Conservation (phyloP, 2,797 vertebrate genomes). For the Pempheris klunzingeri region DNA sequence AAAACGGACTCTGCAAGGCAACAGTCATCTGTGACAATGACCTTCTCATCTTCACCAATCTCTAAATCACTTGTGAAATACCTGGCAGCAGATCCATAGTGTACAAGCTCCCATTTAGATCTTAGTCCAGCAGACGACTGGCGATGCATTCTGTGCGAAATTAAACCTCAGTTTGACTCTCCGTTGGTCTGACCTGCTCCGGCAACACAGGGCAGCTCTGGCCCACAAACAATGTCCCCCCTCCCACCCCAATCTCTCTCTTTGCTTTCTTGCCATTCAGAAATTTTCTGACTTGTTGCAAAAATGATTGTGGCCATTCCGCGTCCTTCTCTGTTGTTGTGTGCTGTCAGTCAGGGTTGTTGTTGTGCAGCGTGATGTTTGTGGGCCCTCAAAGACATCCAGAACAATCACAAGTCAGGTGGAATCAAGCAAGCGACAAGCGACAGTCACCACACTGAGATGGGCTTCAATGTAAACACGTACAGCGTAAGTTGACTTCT, state of each 20-base stretch:
- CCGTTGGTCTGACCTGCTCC: constrained; percentile 63
- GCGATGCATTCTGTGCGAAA: constrained; percentile 80
- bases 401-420: constrained; percentile 84
- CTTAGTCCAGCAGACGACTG: constrained; percentile 68
- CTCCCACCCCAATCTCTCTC: constrained; percentile 58
- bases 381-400: constrained; percentile 84
- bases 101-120: constrained; percentile 83
- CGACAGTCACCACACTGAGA: constrained; percentile 46
- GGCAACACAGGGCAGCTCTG: constrained; percentile 55
- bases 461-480: constrained; percentile 25
- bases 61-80: constrained; percentile 65
- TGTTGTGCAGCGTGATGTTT: constrained; percentile 77
- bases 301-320: constrained; percentile 83
- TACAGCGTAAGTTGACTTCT: not conserved
- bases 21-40: constrained; percentile 1
- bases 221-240: constrained; percentile 71
- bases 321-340: constrained; percentile 83
- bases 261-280: constrained; percentile 85
- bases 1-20: constrained; percentile 5
- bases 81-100: constrained; percentile 83
- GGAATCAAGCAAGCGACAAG: constrained; percentile 59
- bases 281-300: constrained; percentile 85
- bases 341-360: constrained; percentile 60
- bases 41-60: not conserved
- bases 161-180: constrained; percentile 72